phyloP scores from a whole-genome alignment of 2,113 vertebrate species.

The Micronisus gabar region DNA sequence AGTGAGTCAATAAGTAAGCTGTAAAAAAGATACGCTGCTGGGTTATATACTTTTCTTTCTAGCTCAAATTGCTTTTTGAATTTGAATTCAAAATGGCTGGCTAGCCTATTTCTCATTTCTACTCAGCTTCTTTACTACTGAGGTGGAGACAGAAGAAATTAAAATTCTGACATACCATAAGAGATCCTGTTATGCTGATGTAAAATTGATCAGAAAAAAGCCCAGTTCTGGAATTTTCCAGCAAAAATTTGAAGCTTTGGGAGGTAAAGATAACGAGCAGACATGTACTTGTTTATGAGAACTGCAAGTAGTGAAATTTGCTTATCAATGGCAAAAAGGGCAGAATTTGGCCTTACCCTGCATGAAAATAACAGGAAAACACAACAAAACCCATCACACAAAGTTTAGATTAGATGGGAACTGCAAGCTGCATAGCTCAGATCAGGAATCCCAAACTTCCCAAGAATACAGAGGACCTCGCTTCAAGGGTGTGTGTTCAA shows the following conservation, averaged over 20 bases:
- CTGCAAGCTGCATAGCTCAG: background rate
- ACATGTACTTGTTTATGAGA: background rate
- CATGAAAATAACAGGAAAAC: background rate
- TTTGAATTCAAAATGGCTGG: background rate
- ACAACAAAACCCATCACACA: background rate
- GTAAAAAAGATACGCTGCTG: background rate
- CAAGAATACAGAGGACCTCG: background rate
- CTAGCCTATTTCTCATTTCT: background rate
- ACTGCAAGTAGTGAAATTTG: background rate
- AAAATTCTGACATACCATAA: background rate
- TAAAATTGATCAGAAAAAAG: constrained; percentile 4
- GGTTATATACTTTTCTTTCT: background rate
- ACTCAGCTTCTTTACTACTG: background rate
- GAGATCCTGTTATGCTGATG: background rate
- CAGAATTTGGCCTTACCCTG: constrained; percentile 19
- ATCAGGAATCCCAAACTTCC: constrained; percentile 18
- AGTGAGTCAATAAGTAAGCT: background rate
- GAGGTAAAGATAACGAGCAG: background rate
- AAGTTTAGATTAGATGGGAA: constrained; percentile 14
- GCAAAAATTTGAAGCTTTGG: background rate
- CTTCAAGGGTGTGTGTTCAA: background rate
- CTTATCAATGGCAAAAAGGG: background rate
- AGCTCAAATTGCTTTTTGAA: background rate
- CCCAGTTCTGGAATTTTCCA: background rate
- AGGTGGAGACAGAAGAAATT: background rate